Percentiles rank a stretch among this genome's conserved stretches.
phyloP scores from a whole-genome alignment of 2,113 vertebrate species.

The Hirundichthys speculiger region DNA sequence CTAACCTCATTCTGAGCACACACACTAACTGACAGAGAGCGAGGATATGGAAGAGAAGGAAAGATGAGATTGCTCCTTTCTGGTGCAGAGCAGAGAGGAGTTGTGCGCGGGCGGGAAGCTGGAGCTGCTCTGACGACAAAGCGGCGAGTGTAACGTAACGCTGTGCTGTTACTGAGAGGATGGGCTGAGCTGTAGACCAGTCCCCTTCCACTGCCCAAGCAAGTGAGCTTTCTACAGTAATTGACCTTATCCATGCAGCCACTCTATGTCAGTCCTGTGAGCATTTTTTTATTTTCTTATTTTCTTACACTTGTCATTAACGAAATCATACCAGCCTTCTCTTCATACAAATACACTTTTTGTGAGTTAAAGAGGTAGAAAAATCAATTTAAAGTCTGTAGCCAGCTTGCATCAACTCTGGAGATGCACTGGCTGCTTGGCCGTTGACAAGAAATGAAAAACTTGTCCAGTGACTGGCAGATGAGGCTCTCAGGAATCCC shows the following conservation, averaged over 20 bases:
- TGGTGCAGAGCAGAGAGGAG: constrained; percentile 75
- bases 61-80: constrained; percentile 73
- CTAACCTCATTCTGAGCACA: constrained; percentile 77
- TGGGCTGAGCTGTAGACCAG: constrained; percentile 53
- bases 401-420: too few relatives aligned
- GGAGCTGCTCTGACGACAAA: constrained; percentile 71
- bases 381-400: too few relatives aligned
- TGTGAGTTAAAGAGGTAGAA: too few relatives aligned
- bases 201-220: constrained; percentile 41
- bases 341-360: too few relatives aligned
- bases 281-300: constrained; percentile 5
- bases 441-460: too few relatives aligned
- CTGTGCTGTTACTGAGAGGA: constrained; percentile 63
- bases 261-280: constrained; percentile 13
- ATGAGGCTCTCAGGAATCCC: too few relatives aligned
- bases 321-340: too few relatives aligned
- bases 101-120: constrained; percentile 65
- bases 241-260: constrained; percentile 35
- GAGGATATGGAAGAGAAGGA: constrained; percentile 41
- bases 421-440: too few relatives aligned
- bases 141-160: constrained; percentile 61
- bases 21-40: constrained; percentile 44
- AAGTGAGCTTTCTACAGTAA: constrained; percentile 37
- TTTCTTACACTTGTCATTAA: not conserved
- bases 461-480: too few relatives aligned